These are phyloP conservation scores for Arbacia lixula DNA, from an alignment of 53 echinoderm and acorn worm species.

Conservation along the genomic window DNA sequence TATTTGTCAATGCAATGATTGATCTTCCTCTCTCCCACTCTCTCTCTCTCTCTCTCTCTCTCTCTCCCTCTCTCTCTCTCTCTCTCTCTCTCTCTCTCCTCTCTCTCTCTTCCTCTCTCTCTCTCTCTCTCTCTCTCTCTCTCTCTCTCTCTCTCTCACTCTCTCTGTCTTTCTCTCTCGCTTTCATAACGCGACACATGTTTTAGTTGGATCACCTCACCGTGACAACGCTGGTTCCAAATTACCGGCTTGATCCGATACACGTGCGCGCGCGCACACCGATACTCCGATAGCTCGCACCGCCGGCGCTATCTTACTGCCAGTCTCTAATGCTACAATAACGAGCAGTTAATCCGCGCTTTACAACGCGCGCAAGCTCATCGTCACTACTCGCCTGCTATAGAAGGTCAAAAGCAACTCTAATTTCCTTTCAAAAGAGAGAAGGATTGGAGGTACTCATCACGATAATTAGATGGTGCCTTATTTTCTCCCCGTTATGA, in stretches of 20 bases:
- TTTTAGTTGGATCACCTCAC: neutral
- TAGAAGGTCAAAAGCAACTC: too few species aligned
- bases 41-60: too few species aligned
- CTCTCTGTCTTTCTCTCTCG: neutral
- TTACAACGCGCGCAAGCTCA: too few species aligned
- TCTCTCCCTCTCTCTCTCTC: too few species aligned
- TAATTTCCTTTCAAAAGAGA: too few species aligned
- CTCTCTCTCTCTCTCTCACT: neutral
- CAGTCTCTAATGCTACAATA: slow-evolving; percentile 11
- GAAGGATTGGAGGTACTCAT: too few species aligned
- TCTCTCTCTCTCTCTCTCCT: neutral
- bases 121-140: slow-evolving; percentile 2
- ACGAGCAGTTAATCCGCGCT: too few species aligned
- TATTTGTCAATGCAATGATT: too few species aligned
- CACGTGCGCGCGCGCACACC: neutral
- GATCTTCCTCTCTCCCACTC: too few species aligned
- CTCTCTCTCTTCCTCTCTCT: neutral
- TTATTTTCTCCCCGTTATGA: too few species aligned
- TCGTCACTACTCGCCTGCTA: too few species aligned
- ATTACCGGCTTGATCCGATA: neutral
- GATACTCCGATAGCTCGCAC: slow-evolving; percentile 10
- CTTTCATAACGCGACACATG: neutral
- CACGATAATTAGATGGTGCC: too few species aligned
- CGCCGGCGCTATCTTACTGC: slow-evolving; percentile 6
- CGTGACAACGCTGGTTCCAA: neutral